Evolutionary conservation across 2,888 invertebrate species (phyloP).

Genomic region (Copidosoma aretas): DNA sequence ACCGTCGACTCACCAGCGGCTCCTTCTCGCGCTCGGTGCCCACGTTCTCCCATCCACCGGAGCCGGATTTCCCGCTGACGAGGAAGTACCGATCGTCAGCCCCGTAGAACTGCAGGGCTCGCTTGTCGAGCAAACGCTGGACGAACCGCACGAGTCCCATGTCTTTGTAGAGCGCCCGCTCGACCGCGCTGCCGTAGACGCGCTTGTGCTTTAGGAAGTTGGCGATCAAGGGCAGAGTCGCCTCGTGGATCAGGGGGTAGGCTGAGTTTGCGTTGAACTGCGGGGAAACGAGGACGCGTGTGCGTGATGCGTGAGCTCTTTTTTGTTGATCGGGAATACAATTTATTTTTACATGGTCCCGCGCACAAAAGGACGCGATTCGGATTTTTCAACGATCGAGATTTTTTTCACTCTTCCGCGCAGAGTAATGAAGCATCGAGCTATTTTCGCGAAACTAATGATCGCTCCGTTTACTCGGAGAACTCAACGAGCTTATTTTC

Average conservation of each 20-base stretch:
- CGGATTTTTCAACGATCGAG: too few species aligned
- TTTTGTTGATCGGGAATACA: too few species aligned
- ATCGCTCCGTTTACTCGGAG: too few species aligned
- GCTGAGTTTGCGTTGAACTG: conserved; percentile 64
- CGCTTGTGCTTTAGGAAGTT: conserved; percentile 72
- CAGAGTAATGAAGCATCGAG: too few species aligned
- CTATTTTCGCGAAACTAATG: too few species aligned
- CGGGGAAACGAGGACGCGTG: conserved; percentile 3
- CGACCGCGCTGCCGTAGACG: conserved; percentile 62
- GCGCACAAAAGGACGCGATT: neutral
- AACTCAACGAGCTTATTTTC: too few species aligned
- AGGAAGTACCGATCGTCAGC: conserved; percentile 65
- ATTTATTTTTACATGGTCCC: neutral
- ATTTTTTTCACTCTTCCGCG: too few species aligned
- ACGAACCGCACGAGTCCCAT: conserved; percentile 68
- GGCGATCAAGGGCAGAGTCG: conserved; percentile 69
- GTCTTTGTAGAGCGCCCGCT: conserved; percentile 67
- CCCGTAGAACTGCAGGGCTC: conserved; percentile 66
- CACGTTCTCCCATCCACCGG: conserved; percentile 68
- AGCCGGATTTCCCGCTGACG: conserved; percentile 62
- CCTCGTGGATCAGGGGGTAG: conserved; percentile 75
- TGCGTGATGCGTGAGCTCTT: neutral
- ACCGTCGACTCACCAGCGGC: conserved; percentile 58
- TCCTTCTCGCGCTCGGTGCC: conserved; percentile 67
- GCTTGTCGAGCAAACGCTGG: conserved; percentile 67